A percentile compares a stretch with the other conserved stretches of the same genome.
Conservation (phyloP, 2,797 vertebrate species). For the Leucoraja ocellata region DNA sequence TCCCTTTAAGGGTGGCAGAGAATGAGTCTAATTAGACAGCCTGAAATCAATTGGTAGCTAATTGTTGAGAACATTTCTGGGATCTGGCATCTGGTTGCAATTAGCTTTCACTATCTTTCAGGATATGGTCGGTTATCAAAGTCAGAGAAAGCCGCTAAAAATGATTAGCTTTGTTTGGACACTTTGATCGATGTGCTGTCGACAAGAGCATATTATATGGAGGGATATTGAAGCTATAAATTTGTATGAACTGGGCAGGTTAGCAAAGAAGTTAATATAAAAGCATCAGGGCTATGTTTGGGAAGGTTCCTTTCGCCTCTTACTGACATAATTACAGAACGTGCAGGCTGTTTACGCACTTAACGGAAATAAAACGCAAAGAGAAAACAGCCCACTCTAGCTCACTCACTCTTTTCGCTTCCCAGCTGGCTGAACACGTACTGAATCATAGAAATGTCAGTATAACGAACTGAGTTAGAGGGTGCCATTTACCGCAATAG, state of each 20-base stretch:
- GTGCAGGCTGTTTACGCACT: background rate
- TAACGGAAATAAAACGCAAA: background rate
- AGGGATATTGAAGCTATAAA: background rate
- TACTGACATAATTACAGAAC: background rate
- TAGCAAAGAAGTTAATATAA: background rate
- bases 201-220: background rate
- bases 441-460: background rate
- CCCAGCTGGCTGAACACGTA: background rate
- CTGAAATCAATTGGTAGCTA: constrained; percentile 25
- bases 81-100: background rate
- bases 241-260: background rate
- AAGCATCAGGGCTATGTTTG: background rate
- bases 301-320: background rate
- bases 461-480: background rate
- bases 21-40: background rate
- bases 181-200: background rate
- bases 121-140: background rate
- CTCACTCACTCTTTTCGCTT: background rate
- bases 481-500: constrained; percentile 11
- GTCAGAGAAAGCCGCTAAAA: background rate
- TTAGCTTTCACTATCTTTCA: background rate
- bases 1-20: background rate
- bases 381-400: background rate
- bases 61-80: background rate
- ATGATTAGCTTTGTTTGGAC: background rate